Evolutionary conservation across 2,888 invertebrate genomes (phyloP).

Genomic region (Thyatira batis): DNA sequence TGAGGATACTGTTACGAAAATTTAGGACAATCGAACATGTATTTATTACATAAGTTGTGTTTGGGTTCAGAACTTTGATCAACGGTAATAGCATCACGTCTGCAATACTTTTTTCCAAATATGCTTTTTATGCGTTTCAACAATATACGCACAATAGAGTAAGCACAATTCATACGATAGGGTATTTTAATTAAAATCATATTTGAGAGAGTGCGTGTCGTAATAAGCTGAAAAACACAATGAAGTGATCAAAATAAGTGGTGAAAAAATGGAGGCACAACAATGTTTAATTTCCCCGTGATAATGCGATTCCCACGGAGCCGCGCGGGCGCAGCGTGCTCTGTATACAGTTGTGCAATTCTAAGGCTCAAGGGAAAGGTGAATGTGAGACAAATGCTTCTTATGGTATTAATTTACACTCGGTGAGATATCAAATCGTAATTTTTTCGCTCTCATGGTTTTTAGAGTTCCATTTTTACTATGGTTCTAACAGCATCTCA

Average conservation of each 20-base stretch:
- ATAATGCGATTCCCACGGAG: conserved; percentile 53
- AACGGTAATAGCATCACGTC: neutral
- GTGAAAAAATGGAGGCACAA: conserved; percentile 27
- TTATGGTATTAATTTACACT: conserved; percentile 45
- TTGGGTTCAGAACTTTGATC: neutral
- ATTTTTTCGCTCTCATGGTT: conserved; percentile 19
- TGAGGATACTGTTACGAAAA: neutral
- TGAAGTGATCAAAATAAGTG: conserved; percentile 34
- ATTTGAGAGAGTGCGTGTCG: conserved; percentile 38
- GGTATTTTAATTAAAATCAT: neutral
- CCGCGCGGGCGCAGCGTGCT: conserved; percentile 21
- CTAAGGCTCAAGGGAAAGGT: conserved; percentile 61
- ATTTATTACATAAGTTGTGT: neutral
- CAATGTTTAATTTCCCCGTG: conserved; percentile 52
- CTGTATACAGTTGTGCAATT: conserved; percentile 49
- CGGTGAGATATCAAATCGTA: conserved; percentile 31
- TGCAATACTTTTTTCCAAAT: too few relatives aligned
- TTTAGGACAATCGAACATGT: neutral
- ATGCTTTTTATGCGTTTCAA: neutral
- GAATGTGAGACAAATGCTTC: conserved; percentile 39
- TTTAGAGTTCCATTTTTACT: neutral
- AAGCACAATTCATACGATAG: neutral
- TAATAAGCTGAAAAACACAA: conserved; percentile 38
- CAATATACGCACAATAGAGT: neutral
- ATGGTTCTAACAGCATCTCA: too few relatives aligned